A percentile compares a stretch with the other conserved stretches of the same genome.
Conservation (phyloP, 2,113 vertebrate species). For the Suncus etruscus region DNA sequence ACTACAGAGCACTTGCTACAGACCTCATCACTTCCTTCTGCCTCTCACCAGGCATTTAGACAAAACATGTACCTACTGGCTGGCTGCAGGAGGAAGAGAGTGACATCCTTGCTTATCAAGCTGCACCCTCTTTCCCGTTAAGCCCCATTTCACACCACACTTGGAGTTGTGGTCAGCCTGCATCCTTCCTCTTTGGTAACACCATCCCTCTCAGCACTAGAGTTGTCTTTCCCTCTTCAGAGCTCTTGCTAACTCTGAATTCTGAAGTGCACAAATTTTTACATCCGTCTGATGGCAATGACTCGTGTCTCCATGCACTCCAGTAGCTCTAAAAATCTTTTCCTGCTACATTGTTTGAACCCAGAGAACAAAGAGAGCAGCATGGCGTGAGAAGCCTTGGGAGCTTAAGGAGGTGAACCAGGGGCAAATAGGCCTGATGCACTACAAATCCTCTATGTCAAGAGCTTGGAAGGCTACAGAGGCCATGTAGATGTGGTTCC, state of each 20-base stretch:
- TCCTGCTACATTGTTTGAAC: background rate
- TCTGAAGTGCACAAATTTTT: background rate
- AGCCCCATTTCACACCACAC: background rate
- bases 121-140: background rate
- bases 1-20: no score
- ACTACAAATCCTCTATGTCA: background rate
- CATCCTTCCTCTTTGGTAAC: background rate
- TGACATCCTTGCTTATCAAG: background rate
- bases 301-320: background rate
- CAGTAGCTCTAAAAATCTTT: background rate
- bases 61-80: background rate
- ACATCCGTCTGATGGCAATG: background rate
- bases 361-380: background rate
- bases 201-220: background rate
- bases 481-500: background rate
- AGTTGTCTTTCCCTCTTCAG: background rate
- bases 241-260: background rate
- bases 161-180: background rate
- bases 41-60: background rate
- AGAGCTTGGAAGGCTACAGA: background rate
- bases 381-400: background rate
- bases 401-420: fast-evolving
- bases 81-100: fast-evolving
- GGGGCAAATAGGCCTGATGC: background rate
- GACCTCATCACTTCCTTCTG: background rate